Evolutionary conservation across 1,140 invertebrate species (phyloP), one percentile per base, ranked within the genome.

Genomic region (Drosophila truncata): DNA sequence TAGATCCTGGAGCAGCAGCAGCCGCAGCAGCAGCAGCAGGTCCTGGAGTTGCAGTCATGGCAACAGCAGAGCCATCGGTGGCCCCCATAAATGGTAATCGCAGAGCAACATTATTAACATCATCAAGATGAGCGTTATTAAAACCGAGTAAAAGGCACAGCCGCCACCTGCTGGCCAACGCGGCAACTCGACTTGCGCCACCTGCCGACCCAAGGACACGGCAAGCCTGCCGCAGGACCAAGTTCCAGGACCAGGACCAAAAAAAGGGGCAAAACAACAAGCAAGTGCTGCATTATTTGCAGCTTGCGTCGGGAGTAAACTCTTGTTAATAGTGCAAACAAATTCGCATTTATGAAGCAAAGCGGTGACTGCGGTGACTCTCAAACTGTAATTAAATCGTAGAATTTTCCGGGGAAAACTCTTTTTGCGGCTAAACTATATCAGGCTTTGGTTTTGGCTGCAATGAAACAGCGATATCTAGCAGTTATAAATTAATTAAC

Each of bases 61-160:
- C 62, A 78, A 66, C 75, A 58, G 39, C 41, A 42, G 31, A 33
- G 16, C 41, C 71, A 52, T 11, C 55, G 65, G 33, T n/a, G 20
- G 46, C 11, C 39, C 72, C 72, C 50, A 41, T 59, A 78, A 78
- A 69, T 77, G 75, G 72, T 85, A 85, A 85, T 84, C 82, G 54
- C 62, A 78, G 46, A 54, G 65, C 73, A 78, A 60, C 78, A 86
- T 85, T 85, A 85, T 85, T 86, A 86, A 77, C 80, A 74, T 83
- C 80, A 82, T 74, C 54, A 78, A 78, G 64, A 64, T 49, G 57
- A 78, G 74, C 75, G 59, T 78, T 73, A 78, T 62, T 74, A 72
- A 64, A 78, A 55, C 23, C 50, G 60, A 71, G 73, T 72, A 72
- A 72, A 58, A 41, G 69, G 37, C 23, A 46, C 52, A 18, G 33